These are phyloP conservation scores for Orientallactaga bullata DNA, from an alignment of 2,113 vertebrate species.

Conservation along the genomic window DNA sequence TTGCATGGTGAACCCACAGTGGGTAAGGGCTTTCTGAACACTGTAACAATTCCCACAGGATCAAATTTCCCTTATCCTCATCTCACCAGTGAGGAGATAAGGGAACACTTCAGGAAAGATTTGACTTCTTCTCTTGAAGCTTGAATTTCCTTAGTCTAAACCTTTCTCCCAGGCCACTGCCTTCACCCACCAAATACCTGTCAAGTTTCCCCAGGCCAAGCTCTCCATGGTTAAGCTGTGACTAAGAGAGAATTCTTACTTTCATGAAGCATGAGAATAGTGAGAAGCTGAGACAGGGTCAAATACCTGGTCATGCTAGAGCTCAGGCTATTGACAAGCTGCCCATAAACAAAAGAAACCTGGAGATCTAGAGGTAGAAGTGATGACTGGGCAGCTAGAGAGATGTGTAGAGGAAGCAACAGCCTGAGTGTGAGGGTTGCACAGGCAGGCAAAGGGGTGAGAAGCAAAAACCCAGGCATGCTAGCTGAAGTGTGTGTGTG, in stretches of 20 bases:
- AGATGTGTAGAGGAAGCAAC: not conserved
- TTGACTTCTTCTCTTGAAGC: not conserved
- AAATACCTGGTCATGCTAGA: not conserved
- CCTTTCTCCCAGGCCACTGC: not conserved
- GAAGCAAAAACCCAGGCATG: not conserved
- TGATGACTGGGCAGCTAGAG: too few species aligned
- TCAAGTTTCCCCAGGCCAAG: not conserved
- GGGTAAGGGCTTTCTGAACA: not conserved
- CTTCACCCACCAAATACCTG: constrained; percentile 7
- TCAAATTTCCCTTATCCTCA: not conserved
- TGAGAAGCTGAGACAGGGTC: not conserved
- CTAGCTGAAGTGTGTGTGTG: not conserved
- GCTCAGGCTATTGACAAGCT: constrained; percentile 88
- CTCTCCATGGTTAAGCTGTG: not conserved
- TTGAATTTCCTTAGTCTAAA: constrained; percentile 10
- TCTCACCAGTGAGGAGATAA: not conserved
- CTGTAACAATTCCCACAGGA: not conserved
- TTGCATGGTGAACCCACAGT: not conserved
- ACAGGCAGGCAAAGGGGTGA: not conserved
- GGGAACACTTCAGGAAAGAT: not conserved
- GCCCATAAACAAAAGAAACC: constrained; percentile 83
- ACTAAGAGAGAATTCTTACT: not conserved
- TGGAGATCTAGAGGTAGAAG: constrained; percentile 85
- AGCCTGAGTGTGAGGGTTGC: not conserved
- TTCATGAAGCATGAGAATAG: not conserved